These are phyloP conservation scores for Brachylomia viminalis DNA, from an alignment of 2,888 invertebrate genomes.

Conservation along the genomic window DNA sequence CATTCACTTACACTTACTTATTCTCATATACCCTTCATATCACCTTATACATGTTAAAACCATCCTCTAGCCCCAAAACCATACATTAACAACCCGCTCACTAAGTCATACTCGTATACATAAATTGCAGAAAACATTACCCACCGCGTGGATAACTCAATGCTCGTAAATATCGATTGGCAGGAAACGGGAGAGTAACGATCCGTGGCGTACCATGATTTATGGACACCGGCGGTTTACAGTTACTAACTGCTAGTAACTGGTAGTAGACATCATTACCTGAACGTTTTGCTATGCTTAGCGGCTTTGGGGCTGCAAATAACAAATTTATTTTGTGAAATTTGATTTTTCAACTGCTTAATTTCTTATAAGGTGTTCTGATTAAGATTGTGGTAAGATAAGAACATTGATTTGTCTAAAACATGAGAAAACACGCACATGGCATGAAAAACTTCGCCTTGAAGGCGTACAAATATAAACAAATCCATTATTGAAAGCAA, in stretches of 20 bases:
- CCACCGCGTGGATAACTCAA: slow-evolving; percentile 56
- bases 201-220: slow-evolving; percentile 68
- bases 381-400: no score
- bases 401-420: no score
- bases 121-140: slow-evolving; percentile 58
- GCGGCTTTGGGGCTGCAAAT: neutral
- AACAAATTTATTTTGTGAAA: neutral
- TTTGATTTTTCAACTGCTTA: neutral
- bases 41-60: neutral
- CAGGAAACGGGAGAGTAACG: slow-evolving; percentile 72
- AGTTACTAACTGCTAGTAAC: slow-evolving; percentile 53
- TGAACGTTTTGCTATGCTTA: slow-evolving; percentile 44
- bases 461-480: no score
- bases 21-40: neutral
- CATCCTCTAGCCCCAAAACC: slow-evolving; percentile 5
- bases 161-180: slow-evolving; percentile 72
- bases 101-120: slow-evolving; percentile 49
- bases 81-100: slow-evolving; percentile 37
- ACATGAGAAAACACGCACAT: no score
- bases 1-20: no score
- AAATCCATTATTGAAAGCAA: no score
- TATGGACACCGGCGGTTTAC: slow-evolving; percentile 55
- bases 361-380: neutral
- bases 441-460: no score
- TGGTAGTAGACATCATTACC: slow-evolving; percentile 60